phyloP scores from a whole-genome alignment of 2,888 invertebrate species.

The Aradus depressus region DNA sequence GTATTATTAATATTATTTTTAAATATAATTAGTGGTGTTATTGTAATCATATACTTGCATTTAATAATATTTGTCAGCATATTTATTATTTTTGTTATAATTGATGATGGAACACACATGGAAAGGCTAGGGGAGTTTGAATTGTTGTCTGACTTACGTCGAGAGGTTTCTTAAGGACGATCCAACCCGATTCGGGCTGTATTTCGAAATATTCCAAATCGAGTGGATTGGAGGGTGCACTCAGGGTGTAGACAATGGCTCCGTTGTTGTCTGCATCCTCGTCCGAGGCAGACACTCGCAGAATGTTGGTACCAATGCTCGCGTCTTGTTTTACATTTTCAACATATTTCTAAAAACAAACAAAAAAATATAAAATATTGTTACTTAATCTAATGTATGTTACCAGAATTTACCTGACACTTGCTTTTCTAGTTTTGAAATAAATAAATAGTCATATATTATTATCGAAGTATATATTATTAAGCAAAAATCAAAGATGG shows the following conservation, averaged over 20 bases:
- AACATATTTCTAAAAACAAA: constrained; percentile 74
- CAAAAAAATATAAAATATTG: not conserved
- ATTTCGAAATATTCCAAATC: constrained; percentile 94
- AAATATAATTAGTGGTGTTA: no score
- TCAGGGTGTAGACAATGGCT: constrained; percentile 82
- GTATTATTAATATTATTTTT: no score
- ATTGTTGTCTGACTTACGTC: constrained; percentile 86
- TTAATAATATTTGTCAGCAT: no score
- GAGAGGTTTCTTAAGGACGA: constrained; percentile 84
- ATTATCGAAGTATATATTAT: no score
- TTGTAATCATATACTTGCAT: no score
- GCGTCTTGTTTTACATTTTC: constrained; percentile 96
- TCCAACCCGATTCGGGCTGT: constrained; percentile 95
- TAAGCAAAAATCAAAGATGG: not conserved
- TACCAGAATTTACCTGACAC: not conserved
- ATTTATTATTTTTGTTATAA: no score
- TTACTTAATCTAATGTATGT: not conserved
- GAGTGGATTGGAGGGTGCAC: constrained; percentile 75
- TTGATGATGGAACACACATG: no score
- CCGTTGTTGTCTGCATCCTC: constrained; percentile 97
- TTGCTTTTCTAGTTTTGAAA: not conserved
- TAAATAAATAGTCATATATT: no score
- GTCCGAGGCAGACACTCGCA: constrained; percentile 89
- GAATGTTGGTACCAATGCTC: constrained; percentile 85
- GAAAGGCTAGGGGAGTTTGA: no score